phyloP scores from a whole-genome alignment of 1,140 invertebrate species.

The Meloidogyne chitwoodi region DNA sequence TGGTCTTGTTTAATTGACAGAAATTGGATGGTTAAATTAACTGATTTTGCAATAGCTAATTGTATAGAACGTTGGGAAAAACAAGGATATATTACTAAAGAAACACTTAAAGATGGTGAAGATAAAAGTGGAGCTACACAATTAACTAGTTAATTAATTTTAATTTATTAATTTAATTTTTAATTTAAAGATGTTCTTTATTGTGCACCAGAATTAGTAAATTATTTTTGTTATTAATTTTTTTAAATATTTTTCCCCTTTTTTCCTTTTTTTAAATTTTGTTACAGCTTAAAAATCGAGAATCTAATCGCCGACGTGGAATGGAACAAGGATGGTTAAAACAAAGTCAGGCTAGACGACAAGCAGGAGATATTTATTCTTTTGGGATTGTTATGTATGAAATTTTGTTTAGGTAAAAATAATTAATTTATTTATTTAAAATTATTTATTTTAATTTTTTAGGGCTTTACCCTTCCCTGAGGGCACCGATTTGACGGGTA shows the following conservation, averaged over 20 bases:
- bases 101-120: conserved; percentile 54
- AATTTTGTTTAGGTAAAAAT: conserved; percentile 47
- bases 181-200: conserved; percentile 13
- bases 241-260: not conserved
- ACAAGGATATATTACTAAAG: conserved; percentile 46
- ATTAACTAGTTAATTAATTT: conserved; percentile 38
- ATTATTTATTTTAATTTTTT: not conserved
- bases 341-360: conserved; percentile 44
- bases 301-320: conserved; percentile 37
- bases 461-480: not conserved
- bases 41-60: conserved; percentile 58
- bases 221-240: not conserved
- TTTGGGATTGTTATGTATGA: conserved; percentile 60
- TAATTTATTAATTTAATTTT: not conserved
- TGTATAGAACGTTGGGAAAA: conserved; percentile 57
- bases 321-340: conserved; percentile 52
- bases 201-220: conserved; percentile 5
- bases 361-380: conserved; percentile 56
- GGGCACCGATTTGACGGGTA: conserved; percentile 14
- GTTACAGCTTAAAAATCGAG: conserved; percentile 37
- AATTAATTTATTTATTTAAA: not conserved
- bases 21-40: conserved; percentile 59
- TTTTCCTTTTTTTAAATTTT: not conserved
- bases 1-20: conserved; percentile 58
- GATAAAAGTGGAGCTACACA: conserved; percentile 52